Percentiles rank a stretch among this genome's conserved stretches.
Evolutionary conservation across 2,888 invertebrate species (phyloP).

Genomic region (Dysmachus trigonus): DNA sequence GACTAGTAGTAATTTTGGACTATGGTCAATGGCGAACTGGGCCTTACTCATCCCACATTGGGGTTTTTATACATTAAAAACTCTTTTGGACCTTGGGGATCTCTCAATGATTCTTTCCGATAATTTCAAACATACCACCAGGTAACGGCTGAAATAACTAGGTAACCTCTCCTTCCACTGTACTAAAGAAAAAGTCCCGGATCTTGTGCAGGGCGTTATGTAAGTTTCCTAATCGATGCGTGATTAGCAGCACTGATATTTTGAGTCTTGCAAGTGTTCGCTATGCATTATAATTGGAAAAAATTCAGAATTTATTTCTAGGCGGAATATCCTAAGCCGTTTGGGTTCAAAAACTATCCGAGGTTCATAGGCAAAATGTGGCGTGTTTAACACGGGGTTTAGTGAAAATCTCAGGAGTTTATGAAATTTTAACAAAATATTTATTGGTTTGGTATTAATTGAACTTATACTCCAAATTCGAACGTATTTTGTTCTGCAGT

Average conservation of each 20-base stretch:
- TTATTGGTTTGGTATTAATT: too few relatives aligned
- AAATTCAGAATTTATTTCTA: not conserved
- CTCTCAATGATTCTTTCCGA: not conserved
- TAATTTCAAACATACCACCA: not conserved
- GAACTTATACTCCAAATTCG: too few relatives aligned
- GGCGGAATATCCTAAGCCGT: not conserved
- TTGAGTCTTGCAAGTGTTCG: not conserved
- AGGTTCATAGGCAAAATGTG: too few relatives aligned
- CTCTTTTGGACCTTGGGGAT: slow-evolving; percentile 16
- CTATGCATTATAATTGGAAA: not conserved
- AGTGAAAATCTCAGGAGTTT: too few relatives aligned
- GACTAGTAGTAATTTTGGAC: not conserved
- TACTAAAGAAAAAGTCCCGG: not conserved
- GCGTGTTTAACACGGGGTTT: too few relatives aligned
- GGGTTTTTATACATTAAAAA: slow-evolving; percentile 27
- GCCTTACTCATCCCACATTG: not conserved
- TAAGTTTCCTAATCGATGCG: not conserved
- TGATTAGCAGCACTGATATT: not conserved
- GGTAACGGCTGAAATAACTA: not conserved
- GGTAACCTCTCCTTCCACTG: not conserved
- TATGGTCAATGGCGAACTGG: not conserved
- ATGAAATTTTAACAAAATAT: too few relatives aligned
- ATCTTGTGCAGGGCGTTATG: not conserved
- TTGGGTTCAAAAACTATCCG: not conserved
- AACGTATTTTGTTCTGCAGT: too few relatives aligned